Evolutionary conservation across 2,888 invertebrate species (phyloP), one percentile per base, ranked within the genome.

Genomic region (Brachylomia viminalis): DNA sequence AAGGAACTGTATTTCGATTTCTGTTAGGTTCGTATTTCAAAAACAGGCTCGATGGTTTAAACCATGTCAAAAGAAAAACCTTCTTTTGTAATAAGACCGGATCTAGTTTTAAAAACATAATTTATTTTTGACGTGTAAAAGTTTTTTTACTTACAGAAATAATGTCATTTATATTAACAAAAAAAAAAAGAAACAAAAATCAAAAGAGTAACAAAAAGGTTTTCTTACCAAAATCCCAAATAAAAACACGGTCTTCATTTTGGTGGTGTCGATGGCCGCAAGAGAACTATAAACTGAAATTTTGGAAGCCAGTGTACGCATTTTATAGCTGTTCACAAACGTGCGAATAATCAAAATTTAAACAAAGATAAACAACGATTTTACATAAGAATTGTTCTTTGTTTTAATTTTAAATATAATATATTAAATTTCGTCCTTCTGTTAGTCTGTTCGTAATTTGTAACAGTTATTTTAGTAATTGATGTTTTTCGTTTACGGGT

Each of bases 161-260:
- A 38, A 38, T 6, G 7, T 38, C 38, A 38, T 33, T 33, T 5
- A 38, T n/a, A n/a, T n/a, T n/a, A 38, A 38, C 38, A 38, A 38
- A 38, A 38, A 38, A 5, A 38, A 56, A 54, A n/a, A n/a, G n/a
- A 1, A 5, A 23, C 11, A 0, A 38, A 38, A 38, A 38, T 33
- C 2, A 3, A 33, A 3, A 33, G 2, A 33, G 5, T 33, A 33
- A n/a, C 1, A 5, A 62, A 42, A 17, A 64, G 0, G 7, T 23
- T 65, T 47, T 59, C 74, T 74, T 75, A 74, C 74, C 74, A 74
- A 13, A 52, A 74, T 45, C 8, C 7, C 75, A 17, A 75, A 20
- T 8, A 75, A 8, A 33, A 75, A n/a, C n/a, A 45, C 6, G 7
- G 49, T 45, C 59, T 75, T 45, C 74, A 74, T 74, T 11, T 75